A percentile compares a stretch with the other conserved stretches of the same genome.
Conservation (phyloP, 2,113 vertebrate genomes). For the Melozone crissalis region DNA sequence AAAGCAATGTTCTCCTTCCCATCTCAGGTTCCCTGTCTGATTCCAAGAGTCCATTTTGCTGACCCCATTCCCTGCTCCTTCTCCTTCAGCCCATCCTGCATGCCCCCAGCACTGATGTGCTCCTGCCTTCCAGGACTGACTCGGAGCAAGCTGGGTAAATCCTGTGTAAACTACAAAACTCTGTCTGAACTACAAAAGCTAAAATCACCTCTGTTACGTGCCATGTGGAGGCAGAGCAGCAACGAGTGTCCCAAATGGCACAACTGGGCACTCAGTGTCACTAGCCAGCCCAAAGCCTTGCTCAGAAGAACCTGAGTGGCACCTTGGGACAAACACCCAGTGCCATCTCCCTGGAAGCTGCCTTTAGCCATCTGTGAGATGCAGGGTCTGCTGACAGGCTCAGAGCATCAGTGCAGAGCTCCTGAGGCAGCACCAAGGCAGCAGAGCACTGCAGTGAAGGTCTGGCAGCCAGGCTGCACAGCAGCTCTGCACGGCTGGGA, state of each 20-base stretch:
- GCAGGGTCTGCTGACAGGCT: neutral
- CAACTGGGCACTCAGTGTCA: accelerated
- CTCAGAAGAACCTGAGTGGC: accelerated
- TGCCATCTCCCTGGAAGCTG: neutral
- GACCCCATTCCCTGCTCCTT: neutral
- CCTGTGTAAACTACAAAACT: too few relatives aligned
- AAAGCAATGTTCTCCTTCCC: neutral
- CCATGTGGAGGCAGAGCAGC: neutral
- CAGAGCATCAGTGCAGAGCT: neutral
- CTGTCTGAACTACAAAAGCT: accelerated
- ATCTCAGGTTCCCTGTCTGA: neutral
- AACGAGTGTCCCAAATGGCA: accelerated
- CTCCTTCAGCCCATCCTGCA: neutral
- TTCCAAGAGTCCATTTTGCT: neutral
- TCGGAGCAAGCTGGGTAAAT: neutral
- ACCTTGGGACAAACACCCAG: neutral
- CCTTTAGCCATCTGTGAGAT: accelerated
- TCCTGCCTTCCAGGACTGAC: neutral
- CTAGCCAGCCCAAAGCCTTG: neutral
- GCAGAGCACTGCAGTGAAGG: neutral
- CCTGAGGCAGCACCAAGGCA: neutral
- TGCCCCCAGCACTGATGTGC: accelerated
- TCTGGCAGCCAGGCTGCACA: neutral
- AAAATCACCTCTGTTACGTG: accelerated
- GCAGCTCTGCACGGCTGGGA: neutral